Percentiles rank a stretch among this genome's conserved stretches.
Conservation (phyloP, 2,888 invertebrate genomes). For the Mythimna loreyi region DNA sequence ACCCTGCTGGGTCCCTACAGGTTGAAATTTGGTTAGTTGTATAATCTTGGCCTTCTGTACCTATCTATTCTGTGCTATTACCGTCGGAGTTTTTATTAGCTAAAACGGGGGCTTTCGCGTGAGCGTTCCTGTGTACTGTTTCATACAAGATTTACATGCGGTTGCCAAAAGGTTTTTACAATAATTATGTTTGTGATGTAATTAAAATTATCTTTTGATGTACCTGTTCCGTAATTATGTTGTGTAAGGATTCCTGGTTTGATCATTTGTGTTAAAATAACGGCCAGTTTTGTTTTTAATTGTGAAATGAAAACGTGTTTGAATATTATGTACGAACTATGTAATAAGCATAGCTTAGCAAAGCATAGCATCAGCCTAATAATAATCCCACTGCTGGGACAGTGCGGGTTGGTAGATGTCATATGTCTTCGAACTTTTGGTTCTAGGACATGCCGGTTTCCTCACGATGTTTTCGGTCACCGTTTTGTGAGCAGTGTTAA, state of each 20-base stretch:
- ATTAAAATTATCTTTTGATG: constrained; percentile 58
- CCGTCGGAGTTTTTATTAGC: constrained; percentile 53
- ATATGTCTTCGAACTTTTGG: too few species aligned
- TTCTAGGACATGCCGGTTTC: too few species aligned
- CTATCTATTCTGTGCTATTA: constrained; percentile 7
- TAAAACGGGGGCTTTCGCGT: constrained; percentile 26
- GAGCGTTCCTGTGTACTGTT: constrained; percentile 23
- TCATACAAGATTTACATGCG: constrained; percentile 41
- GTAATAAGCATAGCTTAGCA: too few species aligned
- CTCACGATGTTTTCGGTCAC: too few species aligned
- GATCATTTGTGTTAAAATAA: neutral
- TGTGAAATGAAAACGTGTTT: neutral
- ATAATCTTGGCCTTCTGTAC: neutral
- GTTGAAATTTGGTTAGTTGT: too few species aligned
- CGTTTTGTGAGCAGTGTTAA: too few species aligned
- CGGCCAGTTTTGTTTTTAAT: neutral
- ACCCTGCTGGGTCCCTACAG: too few species aligned
- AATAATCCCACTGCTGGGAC: too few species aligned
- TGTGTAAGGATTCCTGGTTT: neutral
- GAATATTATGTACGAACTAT: too few species aligned
- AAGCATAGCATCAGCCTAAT: too few species aligned
- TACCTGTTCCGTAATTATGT: constrained; percentile 23
- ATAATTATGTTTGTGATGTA: constrained; percentile 33
- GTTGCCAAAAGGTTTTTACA: constrained; percentile 31
- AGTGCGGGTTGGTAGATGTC: too few species aligned